Evolutionary conservation across 2,797 vertebrate species (phyloP), one percentile per base, ranked within the genome.

Genomic region (Macropodus opercularis): DNA sequence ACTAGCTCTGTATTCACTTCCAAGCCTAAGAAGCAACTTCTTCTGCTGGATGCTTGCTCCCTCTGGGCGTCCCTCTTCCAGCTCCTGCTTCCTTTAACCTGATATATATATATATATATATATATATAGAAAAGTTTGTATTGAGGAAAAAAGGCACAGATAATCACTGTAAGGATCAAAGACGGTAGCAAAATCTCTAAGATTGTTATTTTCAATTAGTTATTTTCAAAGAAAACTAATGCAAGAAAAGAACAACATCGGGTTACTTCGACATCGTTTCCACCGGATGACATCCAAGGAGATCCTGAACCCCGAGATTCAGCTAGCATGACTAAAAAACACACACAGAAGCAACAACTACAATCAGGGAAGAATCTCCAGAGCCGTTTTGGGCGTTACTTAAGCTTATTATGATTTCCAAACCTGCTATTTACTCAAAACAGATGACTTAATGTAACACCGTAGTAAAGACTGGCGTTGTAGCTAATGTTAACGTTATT

Each of bases 1-100:
- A 89, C 71, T 54, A 98, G 85, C 50, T 92, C 90, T 61, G 89
- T 46, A 0, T 72, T 75, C 0, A 93, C 92, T 84, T 98, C 94
- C 35, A 96, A 83, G n/a, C 95, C 96, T 24, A 92, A 92, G 79
- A 93, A 75, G 64, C 83, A 77, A 66, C 84, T 52, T n/a, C 79
- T 93, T 51, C 75, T 73, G 39, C 66, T 63, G n/a, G 52, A 53
- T 0, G 21, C 23, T 31, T 66, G 81, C 40, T 27, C 69, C 12
- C 24, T 72, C 40, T 14, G 35, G 56, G 13, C 19, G 31, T 43
- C 22, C 46, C 29, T 1, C 29, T 21, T 41, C 32, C 75, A 55
- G 9, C 42, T 70, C 23, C 8, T 32, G 41, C 24, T 36, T 5
- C 21, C 38, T 27, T 46, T 13, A 34, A 62, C 44, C 76, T 78